Base-by-base conservation (phyloP, 2,888 invertebrate species). In the Eugnorisma glareosa region DNA sequence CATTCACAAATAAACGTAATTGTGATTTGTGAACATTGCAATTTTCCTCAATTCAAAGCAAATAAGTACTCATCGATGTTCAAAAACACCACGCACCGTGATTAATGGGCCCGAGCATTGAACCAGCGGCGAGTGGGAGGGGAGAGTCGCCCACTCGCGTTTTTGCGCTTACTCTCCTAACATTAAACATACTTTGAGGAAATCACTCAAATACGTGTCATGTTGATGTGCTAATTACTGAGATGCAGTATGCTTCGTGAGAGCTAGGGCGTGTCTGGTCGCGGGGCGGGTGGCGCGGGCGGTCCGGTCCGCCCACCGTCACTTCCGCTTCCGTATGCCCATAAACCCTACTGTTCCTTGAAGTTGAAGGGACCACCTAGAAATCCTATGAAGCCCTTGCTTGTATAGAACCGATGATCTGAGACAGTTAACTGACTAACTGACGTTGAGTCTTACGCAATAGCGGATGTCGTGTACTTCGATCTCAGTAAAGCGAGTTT, bases 301-400 rank as follows among this genome's bases (percentile, higher is more conserved):
- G 94, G 94, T 92, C 93, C 94, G 96, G 93, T 92, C 93, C 96
- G 96, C 96, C 96, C 95, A 96, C 96, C 90, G 91, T 93, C 90
- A 94, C 94, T 96, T 96, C 96, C 96, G 96, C 93, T 95, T 96
- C 96, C 96, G 94, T 91, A 91, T 93, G 88, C 88, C 90, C 90
- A 86, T 89, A 86, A 88, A 87, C 86, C 89, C 88, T 88, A 81
- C 80, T 85, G 86, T 84, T 88, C 88, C 86, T 82, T 73, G 64
- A 79, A 79, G 40, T 28, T 48, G 67, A 54, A 83, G 75, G 67
- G 45, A 43, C 54, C 67, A 61, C 67, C 51, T 43, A 37, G 43
- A 15, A 35, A 43, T 24, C 31, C 3, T 74, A 51, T 13, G 18
- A 59, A 63, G 8, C 59, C 48, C 28, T 70, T 57, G 21, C 51